A percentile compares a stretch with the other conserved stretches of the same genome.
These are phyloP conservation scores for Tragulus kanchil DNA, from an alignment of 2,113 vertebrate species.

Conservation along the genomic window DNA sequence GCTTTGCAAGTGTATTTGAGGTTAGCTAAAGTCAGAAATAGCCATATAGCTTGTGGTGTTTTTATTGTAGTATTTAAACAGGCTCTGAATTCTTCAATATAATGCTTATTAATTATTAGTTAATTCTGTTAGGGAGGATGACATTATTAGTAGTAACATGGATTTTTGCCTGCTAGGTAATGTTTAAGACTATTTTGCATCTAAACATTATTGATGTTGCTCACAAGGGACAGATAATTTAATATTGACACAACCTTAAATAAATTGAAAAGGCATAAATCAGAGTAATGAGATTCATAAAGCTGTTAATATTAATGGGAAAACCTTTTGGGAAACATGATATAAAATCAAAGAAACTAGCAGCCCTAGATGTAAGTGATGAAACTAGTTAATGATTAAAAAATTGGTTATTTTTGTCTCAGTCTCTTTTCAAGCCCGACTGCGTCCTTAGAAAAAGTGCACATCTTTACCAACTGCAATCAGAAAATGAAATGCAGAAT, in stretches of 20 bases:
- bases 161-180: constrained; percentile 68
- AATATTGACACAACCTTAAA: constrained; percentile 88
- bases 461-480: constrained; percentile 52
- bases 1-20: neutral
- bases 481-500: constrained; percentile 9
- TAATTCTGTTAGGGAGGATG: constrained; percentile 40
- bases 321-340: constrained; percentile 85
- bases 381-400: constrained; percentile 81
- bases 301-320: constrained; percentile 87
- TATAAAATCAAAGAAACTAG: constrained; percentile 87
- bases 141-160: constrained; percentile 36
- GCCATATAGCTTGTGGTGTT: neutral
- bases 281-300: constrained; percentile 88
- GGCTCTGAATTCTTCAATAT: neutral
- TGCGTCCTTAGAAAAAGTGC: constrained; percentile 59
- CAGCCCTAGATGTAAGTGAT: constrained; percentile 78
- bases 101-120: constrained; percentile 50
- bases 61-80: neutral
- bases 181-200: constrained; percentile 82
- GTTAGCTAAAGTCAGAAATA: neutral
- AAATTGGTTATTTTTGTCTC: constrained; percentile 80
- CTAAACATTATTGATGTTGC: constrained; percentile 82
- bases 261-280: constrained; percentile 88
- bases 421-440: constrained; percentile 60
- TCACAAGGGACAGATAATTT: constrained; percentile 87